Conservation (phyloP, 2,113 vertebrate species). For the Colossoma macropomum region DNA sequence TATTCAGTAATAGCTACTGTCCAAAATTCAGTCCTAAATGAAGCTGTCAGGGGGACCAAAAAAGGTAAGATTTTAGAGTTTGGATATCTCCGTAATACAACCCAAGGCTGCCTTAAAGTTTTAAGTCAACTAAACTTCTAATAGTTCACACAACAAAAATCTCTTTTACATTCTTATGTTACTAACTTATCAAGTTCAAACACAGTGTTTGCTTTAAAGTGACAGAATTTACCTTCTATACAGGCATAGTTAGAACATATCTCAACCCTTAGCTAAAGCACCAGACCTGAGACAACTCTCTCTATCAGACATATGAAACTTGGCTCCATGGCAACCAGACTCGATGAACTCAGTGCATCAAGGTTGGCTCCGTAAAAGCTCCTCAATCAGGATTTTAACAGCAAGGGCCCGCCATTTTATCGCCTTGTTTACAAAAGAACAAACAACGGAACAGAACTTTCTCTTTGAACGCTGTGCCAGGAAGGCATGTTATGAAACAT, state of each 20-base stretch:
- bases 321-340: slow-evolving; percentile 34
- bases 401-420: slow-evolving; percentile 47
- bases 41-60: too few relatives aligned
- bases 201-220: too few relatives aligned
- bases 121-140: too few relatives aligned
- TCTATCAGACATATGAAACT: background rate
- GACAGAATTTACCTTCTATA: too few relatives aligned
- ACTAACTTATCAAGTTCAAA: too few relatives aligned
- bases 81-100: too few relatives aligned
- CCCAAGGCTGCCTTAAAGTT: too few relatives aligned
- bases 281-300: background rate
- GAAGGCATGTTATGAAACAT: slow-evolving; percentile 42
- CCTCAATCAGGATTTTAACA: slow-evolving; percentile 36
- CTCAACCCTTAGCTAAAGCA: background rate
- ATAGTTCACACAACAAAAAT: too few relatives aligned
- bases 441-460: slow-evolving; percentile 21
- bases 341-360: slow-evolving; percentile 6
- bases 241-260: background rate
- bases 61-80: too few relatives aligned
- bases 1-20: too few relatives aligned
- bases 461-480: slow-evolving; percentile 43
- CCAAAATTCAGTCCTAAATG: too few relatives aligned
- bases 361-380: slow-evolving; percentile 17
- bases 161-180: too few relatives aligned
- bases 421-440: slow-evolving; percentile 55